phyloP scores from a whole-genome alignment of 2,888 invertebrate species.

The Lycocerus yunnanus region DNA sequence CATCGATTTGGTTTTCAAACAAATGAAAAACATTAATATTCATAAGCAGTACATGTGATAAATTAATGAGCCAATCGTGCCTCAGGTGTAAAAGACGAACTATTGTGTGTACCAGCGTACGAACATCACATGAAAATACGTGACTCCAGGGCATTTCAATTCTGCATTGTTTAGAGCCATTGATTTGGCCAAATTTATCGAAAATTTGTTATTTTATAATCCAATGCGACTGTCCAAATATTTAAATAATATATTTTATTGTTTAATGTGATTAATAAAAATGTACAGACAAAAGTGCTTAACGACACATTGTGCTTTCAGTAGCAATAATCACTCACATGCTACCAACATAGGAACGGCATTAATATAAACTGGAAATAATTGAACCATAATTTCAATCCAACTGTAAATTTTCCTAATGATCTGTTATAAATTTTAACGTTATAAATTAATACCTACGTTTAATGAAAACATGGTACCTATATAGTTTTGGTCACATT shows the following conservation, averaged over 20 bases:
- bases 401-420: conserved; percentile 26
- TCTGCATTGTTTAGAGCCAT: conserved; percentile 25
- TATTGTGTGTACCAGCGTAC: conserved; percentile 20
- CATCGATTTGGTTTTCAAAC: background rate
- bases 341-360: conserved; percentile 6
- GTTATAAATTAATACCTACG: conserved; percentile 21
- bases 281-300: conserved; percentile 14
- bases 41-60: conserved; percentile 22
- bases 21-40: conserved; percentile 23
- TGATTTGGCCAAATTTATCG: conserved; percentile 14
- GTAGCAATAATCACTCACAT: conserved; percentile 13
- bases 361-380: conserved; percentile 21
- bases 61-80: conserved; percentile 26
- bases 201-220: background rate
- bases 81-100: conserved; percentile 30
- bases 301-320: conserved; percentile 20
- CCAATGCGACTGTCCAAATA: background rate
- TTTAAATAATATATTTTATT: background rate
- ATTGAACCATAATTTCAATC: conserved; percentile 27
- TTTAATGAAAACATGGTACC: conserved; percentile 23
- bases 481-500: conserved; percentile 12
- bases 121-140: conserved; percentile 26
- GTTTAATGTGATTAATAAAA: conserved; percentile 22
- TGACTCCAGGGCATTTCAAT: conserved; percentile 26
- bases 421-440: conserved; percentile 26